Evolutionary conservation across 2,888 invertebrate species (phyloP).

Genomic region (Pandemis cinnamomeana): DNA sequence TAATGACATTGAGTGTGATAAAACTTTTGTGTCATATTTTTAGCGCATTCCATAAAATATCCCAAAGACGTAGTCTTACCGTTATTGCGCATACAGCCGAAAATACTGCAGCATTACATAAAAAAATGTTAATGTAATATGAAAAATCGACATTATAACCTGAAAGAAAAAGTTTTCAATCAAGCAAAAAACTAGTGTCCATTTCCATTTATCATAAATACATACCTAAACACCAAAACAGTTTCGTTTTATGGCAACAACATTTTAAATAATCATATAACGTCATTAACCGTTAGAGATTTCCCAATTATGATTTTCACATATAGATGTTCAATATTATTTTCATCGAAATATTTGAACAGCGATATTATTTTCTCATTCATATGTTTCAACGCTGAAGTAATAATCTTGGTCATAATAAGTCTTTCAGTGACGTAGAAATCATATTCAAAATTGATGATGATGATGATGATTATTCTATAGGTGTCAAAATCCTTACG

Average conservation of each 20-base stretch:
- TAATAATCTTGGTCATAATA: not conserved
- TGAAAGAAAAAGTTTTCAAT: no score
- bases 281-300: not conserved
- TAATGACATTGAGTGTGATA: no score
- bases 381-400: not conserved
- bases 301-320: not conserved
- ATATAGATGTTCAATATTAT: no score
- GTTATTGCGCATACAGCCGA: not conserved
- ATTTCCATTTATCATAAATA: not conserved
- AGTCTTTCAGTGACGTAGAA: not conserved
- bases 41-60: not conserved
- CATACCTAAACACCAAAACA: not conserved
- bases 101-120: not conserved
- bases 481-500: not conserved
- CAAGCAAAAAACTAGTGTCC: no score
- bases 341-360: not conserved
- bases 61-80: not conserved
- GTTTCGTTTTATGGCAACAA: not conserved
- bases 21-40: no score
- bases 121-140: not conserved
- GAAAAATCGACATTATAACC: not conserved
- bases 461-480: no score
- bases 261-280: not conserved
- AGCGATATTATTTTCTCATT: not conserved
- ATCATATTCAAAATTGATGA: no score